phyloP scores from a whole-genome alignment of 2,797 vertebrate genomes.

The Coreius guichenoti region DNA sequence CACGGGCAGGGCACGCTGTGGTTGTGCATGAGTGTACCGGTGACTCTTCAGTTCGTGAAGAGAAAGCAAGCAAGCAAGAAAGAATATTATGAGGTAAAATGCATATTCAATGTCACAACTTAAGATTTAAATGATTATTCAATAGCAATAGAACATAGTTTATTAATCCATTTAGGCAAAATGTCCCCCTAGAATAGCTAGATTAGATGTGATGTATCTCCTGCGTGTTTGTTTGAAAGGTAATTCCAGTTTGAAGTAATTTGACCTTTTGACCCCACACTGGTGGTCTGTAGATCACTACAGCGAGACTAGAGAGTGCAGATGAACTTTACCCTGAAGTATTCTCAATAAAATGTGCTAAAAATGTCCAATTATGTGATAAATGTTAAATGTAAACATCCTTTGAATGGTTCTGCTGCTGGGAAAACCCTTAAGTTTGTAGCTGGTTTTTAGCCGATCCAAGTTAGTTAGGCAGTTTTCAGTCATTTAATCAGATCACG shows the following conservation, averaged over 20 bases:
- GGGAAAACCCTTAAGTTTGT: not conserved
- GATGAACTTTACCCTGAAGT: not conserved
- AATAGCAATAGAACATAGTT: not conserved
- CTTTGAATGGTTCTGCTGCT: not conserved
- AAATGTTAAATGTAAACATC: not conserved
- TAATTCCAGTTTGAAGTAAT: not conserved
- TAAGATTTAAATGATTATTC: not conserved
- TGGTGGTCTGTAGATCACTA: not conserved
- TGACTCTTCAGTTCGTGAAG: not conserved
- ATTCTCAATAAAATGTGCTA: not conserved
- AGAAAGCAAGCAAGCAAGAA: not conserved
- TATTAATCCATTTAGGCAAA: not conserved
- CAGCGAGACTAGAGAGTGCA: not conserved
- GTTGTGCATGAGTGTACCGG: constrained; percentile 9
- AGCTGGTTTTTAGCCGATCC: not conserved
- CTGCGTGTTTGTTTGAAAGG: not conserved
- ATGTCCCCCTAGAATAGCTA: no score
- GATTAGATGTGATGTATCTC: not conserved
- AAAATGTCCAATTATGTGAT: not conserved
- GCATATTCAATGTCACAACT: not conserved
- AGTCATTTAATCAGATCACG: not conserved
- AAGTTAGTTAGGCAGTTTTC: not conserved
- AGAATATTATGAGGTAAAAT: not conserved
- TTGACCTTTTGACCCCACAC: not conserved
- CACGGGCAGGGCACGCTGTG: not conserved